phyloP scores from a whole-genome alignment of 2,113 vertebrate species.

The Caloenas nicobarica region DNA sequence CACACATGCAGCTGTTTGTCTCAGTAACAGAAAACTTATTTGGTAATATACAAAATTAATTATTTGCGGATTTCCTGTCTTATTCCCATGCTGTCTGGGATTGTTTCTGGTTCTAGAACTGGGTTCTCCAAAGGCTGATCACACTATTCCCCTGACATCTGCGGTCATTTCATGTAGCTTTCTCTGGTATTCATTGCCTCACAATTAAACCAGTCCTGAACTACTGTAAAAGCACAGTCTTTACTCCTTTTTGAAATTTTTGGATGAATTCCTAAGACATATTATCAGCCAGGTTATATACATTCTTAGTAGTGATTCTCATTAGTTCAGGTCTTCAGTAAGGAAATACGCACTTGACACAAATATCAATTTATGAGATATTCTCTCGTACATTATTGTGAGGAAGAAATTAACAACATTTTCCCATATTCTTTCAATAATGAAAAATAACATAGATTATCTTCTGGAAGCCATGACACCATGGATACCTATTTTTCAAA shows the following conservation, averaged over 20 bases:
- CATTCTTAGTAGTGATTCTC: background rate
- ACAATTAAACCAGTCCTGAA: background rate
- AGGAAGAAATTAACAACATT: background rate
- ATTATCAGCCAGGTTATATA: background rate
- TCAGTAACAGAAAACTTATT: background rate
- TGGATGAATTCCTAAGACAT: background rate
- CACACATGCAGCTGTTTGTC: rapidly evolving
- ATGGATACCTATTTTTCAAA: background rate
- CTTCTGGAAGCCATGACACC: background rate
- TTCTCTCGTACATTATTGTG: background rate
- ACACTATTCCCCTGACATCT: background rate
- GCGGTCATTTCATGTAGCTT: background rate
- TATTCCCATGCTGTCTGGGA: background rate
- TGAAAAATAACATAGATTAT: background rate
- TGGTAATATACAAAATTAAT: background rate
- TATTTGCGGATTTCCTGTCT: background rate
- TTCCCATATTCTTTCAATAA: background rate
- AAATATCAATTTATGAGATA: background rate
- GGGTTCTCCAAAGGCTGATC: background rate
- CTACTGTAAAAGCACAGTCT: background rate
- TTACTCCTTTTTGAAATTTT: background rate
- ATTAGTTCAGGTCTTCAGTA: background rate
- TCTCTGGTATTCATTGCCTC: background rate
- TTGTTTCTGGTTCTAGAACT: background rate
- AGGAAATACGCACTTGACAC: background rate